Conservation (phyloP, 2,797 vertebrate species). For the Pteropus rufus region DNA sequence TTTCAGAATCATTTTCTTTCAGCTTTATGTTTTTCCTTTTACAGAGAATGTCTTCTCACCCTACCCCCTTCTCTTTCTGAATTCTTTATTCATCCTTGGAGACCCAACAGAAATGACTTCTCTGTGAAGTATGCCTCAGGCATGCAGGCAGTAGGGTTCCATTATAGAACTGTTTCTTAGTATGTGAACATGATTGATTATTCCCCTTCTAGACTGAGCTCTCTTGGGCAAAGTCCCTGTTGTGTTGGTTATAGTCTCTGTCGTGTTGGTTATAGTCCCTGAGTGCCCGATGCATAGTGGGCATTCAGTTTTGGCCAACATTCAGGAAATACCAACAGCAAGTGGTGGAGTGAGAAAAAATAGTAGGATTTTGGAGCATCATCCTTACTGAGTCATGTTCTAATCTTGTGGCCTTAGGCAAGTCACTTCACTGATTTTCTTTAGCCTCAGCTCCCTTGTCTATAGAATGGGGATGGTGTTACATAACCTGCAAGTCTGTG, state of each 20-base stretch:
- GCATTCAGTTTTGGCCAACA: background rate
- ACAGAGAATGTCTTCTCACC: background rate
- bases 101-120: background rate
- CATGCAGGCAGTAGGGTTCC: background rate
- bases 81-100: conserved; percentile 26
- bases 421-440: conserved; percentile 7
- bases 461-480: background rate
- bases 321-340: background rate
- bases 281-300: background rate
- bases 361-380: background rate
- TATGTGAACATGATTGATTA: conserved; percentile 4
- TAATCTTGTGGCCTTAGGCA: background rate
- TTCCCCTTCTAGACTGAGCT: background rate
- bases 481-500: background rate
- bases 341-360: background rate
- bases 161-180: conserved; percentile 9
- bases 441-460: background rate
- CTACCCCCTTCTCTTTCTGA: background rate
- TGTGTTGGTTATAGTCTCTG: background rate
- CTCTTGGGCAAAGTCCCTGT: background rate
- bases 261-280: background rate
- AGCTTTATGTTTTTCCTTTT: conserved; percentile 8
- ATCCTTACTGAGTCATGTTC: background rate
- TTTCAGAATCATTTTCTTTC: conserved; percentile 4
- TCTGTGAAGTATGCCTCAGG: background rate